A percentile compares a stretch with the other conserved stretches of the same genome.
Conservation (phyloP, 2,888 invertebrate species). For the Halictus quadricinctus region DNA sequence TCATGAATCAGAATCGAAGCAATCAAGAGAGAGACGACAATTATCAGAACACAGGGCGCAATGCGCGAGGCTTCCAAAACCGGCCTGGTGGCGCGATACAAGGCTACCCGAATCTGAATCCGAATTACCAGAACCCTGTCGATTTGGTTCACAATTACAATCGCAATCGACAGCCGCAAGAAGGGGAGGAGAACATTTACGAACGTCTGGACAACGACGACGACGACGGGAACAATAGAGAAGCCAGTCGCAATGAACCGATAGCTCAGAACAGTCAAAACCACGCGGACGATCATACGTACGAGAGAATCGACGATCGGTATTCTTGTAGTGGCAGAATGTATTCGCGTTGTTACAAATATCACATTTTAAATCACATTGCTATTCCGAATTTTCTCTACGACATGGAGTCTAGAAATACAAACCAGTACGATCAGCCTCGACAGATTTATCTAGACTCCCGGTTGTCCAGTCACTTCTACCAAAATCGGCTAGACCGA, state of each 20-base stretch:
- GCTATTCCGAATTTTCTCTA: slow-evolving; percentile 69
- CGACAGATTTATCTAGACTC: slow-evolving; percentile 72
- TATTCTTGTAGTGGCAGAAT: slow-evolving; percentile 67
- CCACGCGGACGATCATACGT: slow-evolving; percentile 73
- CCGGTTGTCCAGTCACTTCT: slow-evolving; percentile 71
- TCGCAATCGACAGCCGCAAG: slow-evolving; percentile 78
- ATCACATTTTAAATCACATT: slow-evolving; percentile 59
- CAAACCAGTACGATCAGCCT: slow-evolving; percentile 72
- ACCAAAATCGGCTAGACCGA: slow-evolving; percentile 73
- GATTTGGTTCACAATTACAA: slow-evolving; percentile 73
- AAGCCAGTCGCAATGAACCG: slow-evolving; percentile 67
- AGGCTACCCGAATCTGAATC: slow-evolving; percentile 74
- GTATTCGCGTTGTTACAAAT: slow-evolving; percentile 64
- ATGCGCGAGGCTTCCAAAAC: slow-evolving; percentile 64
- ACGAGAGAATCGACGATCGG: slow-evolving; percentile 77
- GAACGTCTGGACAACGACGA: slow-evolving; percentile 79
- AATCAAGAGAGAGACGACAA: slow-evolving; percentile 71
- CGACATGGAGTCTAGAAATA: slow-evolving; percentile 68
- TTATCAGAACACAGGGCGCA: slow-evolving; percentile 73
- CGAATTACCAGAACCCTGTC: slow-evolving; percentile 78
- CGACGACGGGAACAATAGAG: slow-evolving; percentile 75
- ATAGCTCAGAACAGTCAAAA: slow-evolving; percentile 64
- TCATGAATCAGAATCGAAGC: slow-evolving; percentile 77
- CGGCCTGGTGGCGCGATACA: slow-evolving; percentile 63
- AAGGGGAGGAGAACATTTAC: slow-evolving; percentile 82